These are phyloP conservation scores for Caradrina kadenii DNA, from an alignment of 2,888 invertebrate genomes.

Conservation along the genomic window DNA sequence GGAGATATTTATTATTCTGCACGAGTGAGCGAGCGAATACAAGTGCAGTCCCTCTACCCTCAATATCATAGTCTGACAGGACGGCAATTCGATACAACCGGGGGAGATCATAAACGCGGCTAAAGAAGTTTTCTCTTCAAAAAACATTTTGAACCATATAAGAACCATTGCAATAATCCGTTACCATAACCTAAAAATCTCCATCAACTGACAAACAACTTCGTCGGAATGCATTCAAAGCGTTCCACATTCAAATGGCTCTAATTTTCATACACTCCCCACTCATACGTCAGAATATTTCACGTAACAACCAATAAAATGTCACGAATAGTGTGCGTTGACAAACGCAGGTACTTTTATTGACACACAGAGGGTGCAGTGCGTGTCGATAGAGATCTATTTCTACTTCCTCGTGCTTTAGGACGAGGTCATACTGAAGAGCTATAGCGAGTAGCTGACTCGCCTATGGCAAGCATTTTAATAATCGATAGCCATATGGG, in stretches of 20 bases:
- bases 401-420: slow-evolving; percentile 61
- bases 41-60: no score
- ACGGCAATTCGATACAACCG: no score
- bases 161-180: no score
- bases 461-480: no score
- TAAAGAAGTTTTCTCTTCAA: no score
- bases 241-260: slow-evolving; percentile 19
- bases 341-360: slow-evolving; percentile 57
- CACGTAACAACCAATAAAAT: slow-evolving; percentile 45
- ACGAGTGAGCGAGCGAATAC: no score
- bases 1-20: no score
- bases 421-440: neutral
- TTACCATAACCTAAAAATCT: neutral
- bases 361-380: slow-evolving; percentile 58
- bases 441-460: neutral
- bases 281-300: slow-evolving; percentile 33
- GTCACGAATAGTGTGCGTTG: slow-evolving; percentile 58
- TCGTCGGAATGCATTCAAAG: slow-evolving; percentile 13
- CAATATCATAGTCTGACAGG: no score
- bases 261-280: slow-evolving; percentile 31
- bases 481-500: no score
- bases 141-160: no score
- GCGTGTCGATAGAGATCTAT: slow-evolving; percentile 70
- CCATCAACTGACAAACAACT: neutral
- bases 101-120: no score